A percentile compares a stretch with the other conserved stretches of the same genome.
Evolutionary conservation across 2,113 vertebrate genomes (phyloP).

Genomic region (Motacilla alba): DNA sequence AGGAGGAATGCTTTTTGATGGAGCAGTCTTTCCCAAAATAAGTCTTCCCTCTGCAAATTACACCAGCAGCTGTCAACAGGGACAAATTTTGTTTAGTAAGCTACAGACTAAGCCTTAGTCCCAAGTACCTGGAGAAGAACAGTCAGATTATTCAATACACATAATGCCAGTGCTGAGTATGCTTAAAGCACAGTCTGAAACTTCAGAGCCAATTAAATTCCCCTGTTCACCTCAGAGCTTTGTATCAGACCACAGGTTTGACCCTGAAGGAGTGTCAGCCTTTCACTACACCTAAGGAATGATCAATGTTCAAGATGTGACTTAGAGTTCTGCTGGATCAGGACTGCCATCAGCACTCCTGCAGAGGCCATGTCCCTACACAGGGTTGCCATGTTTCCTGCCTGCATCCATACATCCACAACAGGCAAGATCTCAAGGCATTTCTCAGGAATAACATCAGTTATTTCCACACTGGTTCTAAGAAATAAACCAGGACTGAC

Average conservation of each 20-base stretch:
- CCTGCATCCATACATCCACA: background rate
- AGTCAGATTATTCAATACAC: background rate
- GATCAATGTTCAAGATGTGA: background rate
- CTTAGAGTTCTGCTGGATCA: background rate
- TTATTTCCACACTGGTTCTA: rapidly evolving
- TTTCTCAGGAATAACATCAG: background rate
- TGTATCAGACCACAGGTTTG: background rate
- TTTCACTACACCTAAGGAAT: background rate
- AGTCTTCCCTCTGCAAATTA: background rate
- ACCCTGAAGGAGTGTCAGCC: background rate
- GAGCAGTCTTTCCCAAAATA: background rate
- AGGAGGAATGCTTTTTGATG: background rate
- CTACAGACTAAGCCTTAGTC: background rate
- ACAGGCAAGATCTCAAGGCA: background rate
- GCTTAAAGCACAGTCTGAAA: background rate
- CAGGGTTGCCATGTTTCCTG: rapidly evolving
- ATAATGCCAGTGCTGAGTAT: background rate
- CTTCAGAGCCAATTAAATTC: background rate
- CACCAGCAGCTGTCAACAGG: background rate
- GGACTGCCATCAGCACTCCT: background rate
- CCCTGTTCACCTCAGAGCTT: background rate
- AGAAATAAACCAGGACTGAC: background rate
- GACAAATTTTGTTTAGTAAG: background rate
- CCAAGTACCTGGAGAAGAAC: background rate
- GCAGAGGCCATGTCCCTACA: rapidly evolving